Evolutionary conservation across 2,888 invertebrate species (phyloP), one percentile per base, ranked within the genome.

Genomic region (Geophilus truncorum): DNA sequence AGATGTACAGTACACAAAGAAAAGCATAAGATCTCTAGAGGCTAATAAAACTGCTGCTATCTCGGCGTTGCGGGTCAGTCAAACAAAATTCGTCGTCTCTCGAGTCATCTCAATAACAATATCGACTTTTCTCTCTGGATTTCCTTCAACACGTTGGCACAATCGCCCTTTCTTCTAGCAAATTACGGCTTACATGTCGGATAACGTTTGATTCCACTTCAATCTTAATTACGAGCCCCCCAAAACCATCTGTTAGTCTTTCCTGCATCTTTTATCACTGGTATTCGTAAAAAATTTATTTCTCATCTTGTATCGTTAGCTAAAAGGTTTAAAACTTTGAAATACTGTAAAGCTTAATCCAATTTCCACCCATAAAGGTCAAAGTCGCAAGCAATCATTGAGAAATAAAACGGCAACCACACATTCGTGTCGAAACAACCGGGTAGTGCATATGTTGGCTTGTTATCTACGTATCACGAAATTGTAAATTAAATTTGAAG

Each of bases 51-150:
- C 57, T 21, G 23, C 57, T 62, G 21, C 57, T 23, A 62, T 62
- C 57, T 62, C 23, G 21, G 57, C 7, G 23, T 62, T 62, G 21
- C n/a, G n/a, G 57, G 57, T 62, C 57, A 62, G 57, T 62, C 57
- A 62, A 62, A 18, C 57, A 62, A 62, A 23, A 62, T 62, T 62
- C 57, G 57, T 62, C 57, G 57, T 62, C 57, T 62, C 57, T 18
- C 23, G 57, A 62, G 57, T 62, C 21, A 18, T 62, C 57, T 62
- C 57, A 62, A 62, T 62, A 62, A 62, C 57, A 62, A 62, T 62
- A 62, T 62, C 18, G 57, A 62, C 57, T 62, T 62, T 62, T 62
- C 57, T 62, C 23, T 62, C 2, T 23, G 21, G 57, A 18, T 62
- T 62, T 23, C 57, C 57, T 62, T 62, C 18, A 62, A n/a, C 57